Conservation (phyloP, 1,140 invertebrate genomes). For the Papilio polyxenes region DNA sequence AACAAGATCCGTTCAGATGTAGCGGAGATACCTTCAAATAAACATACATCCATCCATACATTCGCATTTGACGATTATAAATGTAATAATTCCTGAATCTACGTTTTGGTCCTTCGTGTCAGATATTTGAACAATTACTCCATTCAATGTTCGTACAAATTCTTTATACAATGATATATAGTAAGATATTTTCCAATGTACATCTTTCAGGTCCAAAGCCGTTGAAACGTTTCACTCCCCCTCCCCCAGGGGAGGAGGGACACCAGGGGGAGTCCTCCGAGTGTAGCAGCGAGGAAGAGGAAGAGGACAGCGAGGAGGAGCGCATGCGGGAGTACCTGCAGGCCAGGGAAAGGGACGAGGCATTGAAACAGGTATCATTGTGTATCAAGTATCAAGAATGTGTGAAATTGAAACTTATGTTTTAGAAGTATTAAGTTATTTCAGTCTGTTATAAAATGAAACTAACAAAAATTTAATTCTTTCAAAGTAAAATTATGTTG, state of each 20-base stretch:
- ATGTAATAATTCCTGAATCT: neutral
- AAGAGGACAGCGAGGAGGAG: conserved; percentile 83
- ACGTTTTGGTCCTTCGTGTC: neutral
- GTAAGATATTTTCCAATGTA: too few relatives aligned
- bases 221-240: conserved; percentile 93
- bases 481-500: too few relatives aligned
- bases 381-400: neutral
- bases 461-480: too few relatives aligned
- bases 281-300: conserved; percentile 70
- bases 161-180: too few relatives aligned
- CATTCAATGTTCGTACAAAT: too few relatives aligned
- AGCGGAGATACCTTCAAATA: too few relatives aligned
- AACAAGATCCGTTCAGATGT: too few relatives aligned
- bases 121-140: neutral
- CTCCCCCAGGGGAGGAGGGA: conserved; percentile 85
- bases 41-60: too few relatives aligned
- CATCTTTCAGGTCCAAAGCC: conserved; percentile 85
- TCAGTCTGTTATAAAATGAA: too few relatives aligned
- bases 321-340: conserved; percentile 81
- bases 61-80: neutral
- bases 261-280: conserved; percentile 79
- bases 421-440: too few relatives aligned
- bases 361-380: conserved; percentile 77
- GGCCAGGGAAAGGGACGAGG: conserved; percentile 81
- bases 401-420: too few relatives aligned